These are phyloP conservation scores for Meandrusa payeni DNA, from an alignment of 2,888 invertebrate species.

Conservation along the genomic window DNA sequence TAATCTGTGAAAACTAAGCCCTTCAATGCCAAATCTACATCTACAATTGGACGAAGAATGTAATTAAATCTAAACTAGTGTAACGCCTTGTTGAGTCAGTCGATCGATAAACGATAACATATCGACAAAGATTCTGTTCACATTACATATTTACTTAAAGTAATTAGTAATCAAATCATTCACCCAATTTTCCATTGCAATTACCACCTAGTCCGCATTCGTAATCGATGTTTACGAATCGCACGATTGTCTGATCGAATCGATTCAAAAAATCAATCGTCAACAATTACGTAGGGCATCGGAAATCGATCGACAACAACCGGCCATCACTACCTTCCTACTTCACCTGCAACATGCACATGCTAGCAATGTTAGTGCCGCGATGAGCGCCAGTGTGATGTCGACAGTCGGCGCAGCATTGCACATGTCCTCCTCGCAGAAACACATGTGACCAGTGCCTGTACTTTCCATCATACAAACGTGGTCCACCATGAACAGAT, in stretches of 20 bases:
- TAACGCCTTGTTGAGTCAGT: constrained; percentile 45
- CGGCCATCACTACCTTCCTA: constrained; percentile 51
- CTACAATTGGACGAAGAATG: constrained; percentile 75
- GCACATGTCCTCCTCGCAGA: constrained; percentile 98
- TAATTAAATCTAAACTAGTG: constrained; percentile 59
- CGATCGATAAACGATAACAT: constrained; percentile 41
- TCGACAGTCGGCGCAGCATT: constrained; percentile 74
- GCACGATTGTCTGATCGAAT: constrained; percentile 27
- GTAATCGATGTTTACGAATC: background rate
- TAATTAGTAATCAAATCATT: no score
- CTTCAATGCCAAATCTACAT: constrained; percentile 52
- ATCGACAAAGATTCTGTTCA: constrained; percentile 1
- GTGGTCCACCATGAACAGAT: constrained; percentile 98
- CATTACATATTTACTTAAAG: background rate
- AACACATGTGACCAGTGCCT: constrained; percentile 98
- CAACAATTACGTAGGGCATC: constrained; percentile 13
- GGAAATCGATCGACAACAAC: constrained; percentile 42
- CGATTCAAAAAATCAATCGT: constrained; percentile 15
- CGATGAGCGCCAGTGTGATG: constrained; percentile 46
- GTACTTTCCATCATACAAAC: constrained; percentile 99
- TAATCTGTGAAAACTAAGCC: constrained; percentile 65
- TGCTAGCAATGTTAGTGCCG: constrained; percentile 58
- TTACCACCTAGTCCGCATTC: no score
- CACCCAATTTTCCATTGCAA: no score
- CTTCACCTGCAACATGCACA: constrained; percentile 77